phyloP scores from a whole-genome alignment of 2,888 invertebrate genomes.

The Drosophila flavopinicola region DNA sequence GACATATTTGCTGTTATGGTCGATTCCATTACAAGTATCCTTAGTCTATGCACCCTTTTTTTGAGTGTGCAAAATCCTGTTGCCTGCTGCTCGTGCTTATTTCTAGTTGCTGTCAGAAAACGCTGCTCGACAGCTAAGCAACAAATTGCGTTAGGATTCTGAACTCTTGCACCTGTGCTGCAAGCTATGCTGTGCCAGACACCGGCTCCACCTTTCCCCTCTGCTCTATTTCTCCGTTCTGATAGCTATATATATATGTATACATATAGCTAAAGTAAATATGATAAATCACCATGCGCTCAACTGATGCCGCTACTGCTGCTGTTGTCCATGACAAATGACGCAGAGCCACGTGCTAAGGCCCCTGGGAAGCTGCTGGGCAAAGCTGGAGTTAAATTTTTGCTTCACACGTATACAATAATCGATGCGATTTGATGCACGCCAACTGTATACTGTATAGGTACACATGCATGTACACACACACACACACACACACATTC shows the following conservation, averaged over 20 bases:
- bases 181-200: constrained; percentile 11
- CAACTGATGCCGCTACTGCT: constrained; percentile 32
- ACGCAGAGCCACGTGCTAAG: constrained; percentile 57
- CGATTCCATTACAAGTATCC: no score
- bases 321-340: constrained; percentile 72
- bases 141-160: constrained; percentile 73
- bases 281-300: constrained; percentile 74
- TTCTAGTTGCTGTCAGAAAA: constrained; percentile 55
- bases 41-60: constrained; percentile 15
- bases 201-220: not conserved
- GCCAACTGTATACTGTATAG: constrained; percentile 41
- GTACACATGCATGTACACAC: constrained; percentile 3
- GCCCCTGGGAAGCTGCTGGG: constrained; percentile 42
- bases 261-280: constrained; percentile 60
- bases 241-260: constrained; percentile 17
- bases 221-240: not conserved
- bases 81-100: constrained; percentile 8
- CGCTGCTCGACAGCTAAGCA: constrained; percentile 64
- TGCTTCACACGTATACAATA: constrained; percentile 60
- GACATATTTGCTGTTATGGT: no score
- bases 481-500: constrained; percentile 12
- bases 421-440: constrained; percentile 80
- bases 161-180: constrained; percentile 73
- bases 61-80: not conserved
- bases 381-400: constrained; percentile 26